Evolutionary conservation across 2,888 invertebrate species (phyloP), one percentile per base, ranked within the genome.

Genomic region (Acanthoscelides obtectus): DNA sequence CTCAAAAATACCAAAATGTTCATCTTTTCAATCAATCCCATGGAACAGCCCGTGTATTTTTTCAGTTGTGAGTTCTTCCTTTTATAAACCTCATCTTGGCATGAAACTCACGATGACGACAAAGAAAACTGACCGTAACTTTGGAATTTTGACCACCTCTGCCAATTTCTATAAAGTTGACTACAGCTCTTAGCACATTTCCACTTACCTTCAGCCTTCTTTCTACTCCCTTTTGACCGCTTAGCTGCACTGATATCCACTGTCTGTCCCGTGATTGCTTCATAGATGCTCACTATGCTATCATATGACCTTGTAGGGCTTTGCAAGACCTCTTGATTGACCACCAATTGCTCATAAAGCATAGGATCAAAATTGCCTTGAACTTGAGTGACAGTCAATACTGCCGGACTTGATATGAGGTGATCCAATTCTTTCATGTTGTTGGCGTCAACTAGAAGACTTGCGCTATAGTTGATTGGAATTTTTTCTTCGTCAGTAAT

Each of bases 241-340:
- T 12, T 45, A 12, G 45, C 12, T 12, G 45, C 6, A 22, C 70
- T 70, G n/a, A 74, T 72, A 19, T 74, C 76, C 0, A 79, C 74
- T 69, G 73, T 72, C 67, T 79, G 77, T 19, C 79, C 81, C 17
- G 79, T 77, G 71, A 82, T 78, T 0, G 80, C 80, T 73, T 81
- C 82, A 68, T 80, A 80, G 21, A 82, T 70, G 71, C 81, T 80
- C 22, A 79, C 77, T 20, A 79, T 75, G 72, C 81, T 82, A n/a
- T 80, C 80, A 45, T 67, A 22, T 8, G 70, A 72, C 6, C 66
- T 45, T 3, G 66, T 45, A 22, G 69, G 27, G 19, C 65, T 20
- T 21, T 69, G 63, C 45, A 45, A 12, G 1, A 45, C 5, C 17
- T 45, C 45, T 73, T 76, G 75, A 66, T 72, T 72, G n/a, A 70